Evolutionary conservation across 2,113 vertebrate genomes (phyloP).

Genomic region (Paralichthys olivaceus): DNA sequence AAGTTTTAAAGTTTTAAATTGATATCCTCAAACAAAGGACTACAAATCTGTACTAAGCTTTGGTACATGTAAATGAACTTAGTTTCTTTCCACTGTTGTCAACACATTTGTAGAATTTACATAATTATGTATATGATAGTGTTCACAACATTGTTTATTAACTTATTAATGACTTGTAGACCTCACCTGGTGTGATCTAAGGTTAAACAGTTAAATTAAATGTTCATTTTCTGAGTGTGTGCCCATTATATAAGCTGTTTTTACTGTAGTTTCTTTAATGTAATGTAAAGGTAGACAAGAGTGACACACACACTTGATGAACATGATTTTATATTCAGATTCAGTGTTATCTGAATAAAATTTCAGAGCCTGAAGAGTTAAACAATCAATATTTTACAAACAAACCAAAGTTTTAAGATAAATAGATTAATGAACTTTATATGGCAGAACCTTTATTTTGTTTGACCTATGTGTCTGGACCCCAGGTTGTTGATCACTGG

Average conservation of each 20-base stretch:
- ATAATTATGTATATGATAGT: too few relatives aligned
- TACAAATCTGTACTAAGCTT: too few relatives aligned
- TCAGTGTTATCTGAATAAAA: too few relatives aligned
- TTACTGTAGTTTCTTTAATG: background rate
- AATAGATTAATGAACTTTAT: too few relatives aligned
- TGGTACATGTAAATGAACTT: background rate
- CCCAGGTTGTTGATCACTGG: background rate
- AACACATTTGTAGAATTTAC: too few relatives aligned
- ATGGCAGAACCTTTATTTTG: too few relatives aligned
- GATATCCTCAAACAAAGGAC: background rate
- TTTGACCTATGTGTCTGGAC: background rate
- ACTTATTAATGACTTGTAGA: background rate
- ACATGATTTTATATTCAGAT: background rate
- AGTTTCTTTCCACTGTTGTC: too few relatives aligned
- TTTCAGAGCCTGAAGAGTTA: too few relatives aligned
- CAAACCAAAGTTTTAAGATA: too few relatives aligned
- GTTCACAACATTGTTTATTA: background rate
- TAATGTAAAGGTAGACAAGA: background rate
- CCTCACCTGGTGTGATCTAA: conserved; percentile 13
- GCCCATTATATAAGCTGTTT: background rate
- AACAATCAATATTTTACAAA: too few relatives aligned
- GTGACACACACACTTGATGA: background rate
- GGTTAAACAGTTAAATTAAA: background rate
- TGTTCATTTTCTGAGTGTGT: background rate
- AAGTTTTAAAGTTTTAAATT: too few relatives aligned